Evolutionary conservation across 2,888 invertebrate species (phyloP), one percentile per base, ranked within the genome.

Genomic region (Calameuta filiformis): DNA sequence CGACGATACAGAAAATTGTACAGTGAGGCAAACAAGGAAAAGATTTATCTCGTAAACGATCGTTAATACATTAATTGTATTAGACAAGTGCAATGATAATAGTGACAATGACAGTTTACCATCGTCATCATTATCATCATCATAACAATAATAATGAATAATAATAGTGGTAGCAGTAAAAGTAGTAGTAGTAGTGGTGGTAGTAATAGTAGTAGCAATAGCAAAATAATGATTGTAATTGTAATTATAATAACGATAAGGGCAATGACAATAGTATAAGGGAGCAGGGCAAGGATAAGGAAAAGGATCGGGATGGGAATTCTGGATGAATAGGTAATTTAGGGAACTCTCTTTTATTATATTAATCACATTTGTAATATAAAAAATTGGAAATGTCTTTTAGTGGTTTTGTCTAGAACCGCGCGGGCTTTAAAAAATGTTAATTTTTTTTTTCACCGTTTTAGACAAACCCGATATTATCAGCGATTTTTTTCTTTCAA

Each of bases 41-140:
- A 81, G 85, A 83, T 79, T 85, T 85, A 84, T 84, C 83, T 86
- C 78, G 83, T 87, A 86, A 87, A 84, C 69, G 83, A 85, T 86
- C 84, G 88, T 90, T 90, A 90, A 90, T 90, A 88, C 86, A 90
- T 90, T 90, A 89, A 89, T 89, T 82, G 87, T 86, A 87, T 87
- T 88, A 88, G 80, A 83, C 23, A 56, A 56, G 56, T 23, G 56
- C 75, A 75, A 77, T 77, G 75, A 77, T 77, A 75, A 75, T 56
- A 56, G 56, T 56, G 56, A 56, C 56, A 9, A 23, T 56, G 56
- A 56, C 9, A 23, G 23, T 56, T 56, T 23, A 56, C 2, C 56
- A 23, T 23, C 23, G 56, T 56, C 56, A 40, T 56, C 9, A 23
- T 56, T 56, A 56, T 56, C 56, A 56, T 56, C 9, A 56, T 56